Evolutionary conservation across 1,140 invertebrate genomes (phyloP), one percentile per base, ranked within the genome.

Genomic region (Drosophila ananassae): DNA sequence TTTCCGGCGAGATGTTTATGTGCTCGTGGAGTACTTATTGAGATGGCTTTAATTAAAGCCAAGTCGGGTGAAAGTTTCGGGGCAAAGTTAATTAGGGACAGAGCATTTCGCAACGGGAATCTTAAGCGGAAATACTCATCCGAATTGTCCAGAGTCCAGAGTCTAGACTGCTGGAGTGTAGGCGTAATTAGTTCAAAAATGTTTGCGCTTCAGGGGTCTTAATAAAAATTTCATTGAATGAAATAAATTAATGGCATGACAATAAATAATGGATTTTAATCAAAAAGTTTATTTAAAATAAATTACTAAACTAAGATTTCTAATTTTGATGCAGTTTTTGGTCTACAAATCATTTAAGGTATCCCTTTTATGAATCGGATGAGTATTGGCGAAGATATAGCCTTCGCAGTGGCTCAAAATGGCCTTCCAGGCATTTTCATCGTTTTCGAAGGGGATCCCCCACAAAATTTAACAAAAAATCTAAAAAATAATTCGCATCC

Each of bases 1-100:
- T 79, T 79, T 80, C 13, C 32, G 41, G 21, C 53, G 51, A 60
- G 44, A 73, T 62, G 51, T 63, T 73, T 50, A 73, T 73, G 51
- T 51, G 69, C 59, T 54, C 22, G 58, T 62, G 22, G 60, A 75
- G 71, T 74, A 63, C 71, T 75, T 74, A 75, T 75, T 75, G 72
- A 74, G 72, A 75, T 75, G 61, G 60, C 72, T 75, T 75, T 75
- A 75, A 75, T 75, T 75, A 75, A 75, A 74, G 71, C 60, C 60
- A 74, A 74, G 60, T 58, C 47, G 71, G 61, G 53, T 75, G 71
- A 74, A 74, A 74, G 71, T 74, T 73, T 51, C 30, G 53, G 58
- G 53, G 62, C 61, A 58, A 57, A 75, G 71, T 74, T 74, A 74
- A 66, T 74, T 74, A 74, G 68, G 37, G 55, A 53, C 64, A 59